Evolutionary conservation across 2,888 invertebrate species (phyloP).

Genomic region (Rutpela maculata): DNA sequence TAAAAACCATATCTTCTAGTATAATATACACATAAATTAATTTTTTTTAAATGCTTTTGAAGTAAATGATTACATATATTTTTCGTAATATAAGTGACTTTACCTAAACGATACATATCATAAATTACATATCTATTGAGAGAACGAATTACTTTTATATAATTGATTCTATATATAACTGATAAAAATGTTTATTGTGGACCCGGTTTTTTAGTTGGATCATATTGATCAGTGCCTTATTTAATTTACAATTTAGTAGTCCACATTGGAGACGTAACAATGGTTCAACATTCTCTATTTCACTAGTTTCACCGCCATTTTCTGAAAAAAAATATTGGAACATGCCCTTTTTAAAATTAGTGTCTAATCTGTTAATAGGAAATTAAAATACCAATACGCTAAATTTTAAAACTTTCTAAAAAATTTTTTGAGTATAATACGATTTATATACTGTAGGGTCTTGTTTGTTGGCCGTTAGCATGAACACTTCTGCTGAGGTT

Average conservation of each 20-base stretch:
- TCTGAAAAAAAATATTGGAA: background rate
- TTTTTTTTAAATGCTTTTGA: constrained; percentile 34
- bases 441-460: no score
- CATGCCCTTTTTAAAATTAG: no score
- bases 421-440: no score
- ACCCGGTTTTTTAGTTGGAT: constrained; percentile 73
- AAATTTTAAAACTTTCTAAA: no score
- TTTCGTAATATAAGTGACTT: constrained; percentile 33
- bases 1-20: constrained; percentile 28
- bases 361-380: no score
- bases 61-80: constrained; percentile 46
- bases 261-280: constrained; percentile 76
- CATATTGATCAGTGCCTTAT: constrained; percentile 77
- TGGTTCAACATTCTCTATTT: constrained; percentile 47
- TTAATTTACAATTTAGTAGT: constrained; percentile 76
- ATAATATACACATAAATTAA: constrained; percentile 31
- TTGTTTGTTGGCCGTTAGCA: no score
- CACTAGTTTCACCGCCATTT: background rate
- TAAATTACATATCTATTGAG: constrained; percentile 43
- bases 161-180: constrained; percentile 37
- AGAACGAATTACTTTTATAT: constrained; percentile 28
- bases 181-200: constrained; percentile 55
- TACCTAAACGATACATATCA: constrained; percentile 45
- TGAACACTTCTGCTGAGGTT: no score
- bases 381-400: no score